phyloP scores from a whole-genome alignment of 2,888 invertebrate species.

The Uropetala carovei region DNA sequence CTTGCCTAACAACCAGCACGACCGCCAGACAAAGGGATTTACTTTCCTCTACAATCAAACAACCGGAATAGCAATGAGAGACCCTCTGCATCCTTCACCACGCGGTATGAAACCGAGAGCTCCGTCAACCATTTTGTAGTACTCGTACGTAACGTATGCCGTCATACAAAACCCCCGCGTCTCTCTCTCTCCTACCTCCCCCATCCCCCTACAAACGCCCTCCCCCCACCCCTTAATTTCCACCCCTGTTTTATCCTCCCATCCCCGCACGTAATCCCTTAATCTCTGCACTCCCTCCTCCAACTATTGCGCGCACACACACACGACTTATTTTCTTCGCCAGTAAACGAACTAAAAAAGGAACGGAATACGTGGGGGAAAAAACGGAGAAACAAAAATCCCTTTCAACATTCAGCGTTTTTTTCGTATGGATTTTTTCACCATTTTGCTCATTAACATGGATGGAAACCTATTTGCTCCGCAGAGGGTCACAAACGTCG shows the following conservation, averaged over 20 bases:
- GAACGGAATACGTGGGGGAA: neutral
- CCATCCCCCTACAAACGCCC: neutral
- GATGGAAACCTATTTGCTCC: constrained; percentile 3
- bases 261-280: neutral
- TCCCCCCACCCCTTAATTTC: neutral
- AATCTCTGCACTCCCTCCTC: neutral
- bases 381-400: neutral
- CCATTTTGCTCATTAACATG: constrained; percentile 22
- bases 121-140: constrained; percentile 7
- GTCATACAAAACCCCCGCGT: neutral
- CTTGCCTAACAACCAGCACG: constrained; percentile 25
- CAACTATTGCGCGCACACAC: neutral
- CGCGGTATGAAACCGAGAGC: constrained; percentile 6
- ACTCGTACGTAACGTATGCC: neutral
- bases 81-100: neutral
- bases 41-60: constrained; percentile 61
- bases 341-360: constrained; percentile 29
- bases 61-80: constrained; percentile 46
- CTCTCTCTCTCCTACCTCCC: neutral
- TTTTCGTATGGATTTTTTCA: neutral
- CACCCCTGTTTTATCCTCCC: neutral
- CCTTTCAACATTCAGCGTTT: constrained; percentile 5
- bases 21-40: constrained; percentile 53
- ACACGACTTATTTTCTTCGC: constrained; percentile 25
- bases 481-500: neutral